phyloP scores from a whole-genome alignment of 2,113 vertebrate genomes.

The Pangasianodon hypophthalmus region DNA sequence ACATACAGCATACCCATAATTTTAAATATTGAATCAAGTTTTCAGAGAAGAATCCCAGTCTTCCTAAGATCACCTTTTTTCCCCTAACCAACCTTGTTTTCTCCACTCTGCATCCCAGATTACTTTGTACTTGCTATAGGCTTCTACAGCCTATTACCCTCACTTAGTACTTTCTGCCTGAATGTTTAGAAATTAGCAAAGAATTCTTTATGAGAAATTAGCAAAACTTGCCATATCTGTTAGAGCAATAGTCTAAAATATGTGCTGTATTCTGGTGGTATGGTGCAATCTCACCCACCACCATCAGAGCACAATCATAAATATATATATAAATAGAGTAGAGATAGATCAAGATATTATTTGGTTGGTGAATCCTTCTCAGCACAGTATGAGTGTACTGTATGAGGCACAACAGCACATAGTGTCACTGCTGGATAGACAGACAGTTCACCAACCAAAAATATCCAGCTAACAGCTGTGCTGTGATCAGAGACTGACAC shows the following conservation, averaged over 20 bases:
- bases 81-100: not conserved
- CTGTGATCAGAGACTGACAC: not conserved
- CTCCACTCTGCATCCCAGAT: not conserved
- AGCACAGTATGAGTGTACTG: not conserved
- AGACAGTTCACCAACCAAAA: not conserved
- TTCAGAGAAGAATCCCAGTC: not conserved
- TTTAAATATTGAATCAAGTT: not conserved
- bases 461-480: not conserved
- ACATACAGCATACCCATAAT: not conserved
- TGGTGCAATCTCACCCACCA: not conserved
- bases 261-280: not conserved
- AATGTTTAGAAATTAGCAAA: not conserved
- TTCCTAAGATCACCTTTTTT: not conserved
- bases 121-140: not conserved
- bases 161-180: not conserved
- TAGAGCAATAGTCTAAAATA: not conserved
- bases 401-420: not conserved
- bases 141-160: not conserved
- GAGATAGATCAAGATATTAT: too few relatives aligned
- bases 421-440: not conserved
- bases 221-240: not conserved
- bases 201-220: not conserved
- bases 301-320: not conserved
- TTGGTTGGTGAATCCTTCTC: not conserved
- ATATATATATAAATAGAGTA: too few relatives aligned